A percentile compares a stretch with the other conserved stretches of the same genome.
Conservation (phyloP, 2,888 invertebrate genomes). For the Aspidiotus rigidus region DNA sequence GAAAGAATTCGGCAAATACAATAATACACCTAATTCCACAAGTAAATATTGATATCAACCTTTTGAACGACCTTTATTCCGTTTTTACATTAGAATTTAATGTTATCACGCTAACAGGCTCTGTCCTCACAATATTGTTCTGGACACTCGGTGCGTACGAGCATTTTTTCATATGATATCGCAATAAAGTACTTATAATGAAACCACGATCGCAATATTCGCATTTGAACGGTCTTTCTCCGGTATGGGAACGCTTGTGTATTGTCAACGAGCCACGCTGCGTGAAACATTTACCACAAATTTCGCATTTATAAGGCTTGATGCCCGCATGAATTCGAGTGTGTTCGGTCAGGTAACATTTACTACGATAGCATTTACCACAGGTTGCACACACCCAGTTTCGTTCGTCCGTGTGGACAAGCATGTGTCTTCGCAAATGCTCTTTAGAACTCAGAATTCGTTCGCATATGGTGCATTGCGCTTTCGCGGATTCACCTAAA, state of each 20-base stretch:
- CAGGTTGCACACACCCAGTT: conserved; percentile 36
- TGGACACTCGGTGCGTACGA: too few species aligned
- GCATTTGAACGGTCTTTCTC: conserved; percentile 35
- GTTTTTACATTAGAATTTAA: too few species aligned
- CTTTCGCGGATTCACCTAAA: conserved; percentile 33
- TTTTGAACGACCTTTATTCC: too few species aligned
- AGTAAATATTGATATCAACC: too few species aligned
- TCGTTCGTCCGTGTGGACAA: conserved; percentile 35
- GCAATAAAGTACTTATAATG: conserved; percentile 34
- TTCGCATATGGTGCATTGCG: conserved; percentile 34
- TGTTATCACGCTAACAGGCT: too few species aligned
- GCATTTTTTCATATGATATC: conserved; percentile 35
- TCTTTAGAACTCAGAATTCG: conserved; percentile 35
- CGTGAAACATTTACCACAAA: conserved; percentile 36
- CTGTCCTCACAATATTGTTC: too few species aligned
- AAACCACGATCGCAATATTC: conserved; percentile 35
- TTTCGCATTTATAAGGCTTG: conserved; percentile 35
- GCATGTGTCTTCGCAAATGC: conserved; percentile 35
- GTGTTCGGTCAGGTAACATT: conserved; percentile 35
- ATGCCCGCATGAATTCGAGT: conserved; percentile 36
- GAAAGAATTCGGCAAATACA: too few species aligned
- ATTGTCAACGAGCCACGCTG: conserved; percentile 35
- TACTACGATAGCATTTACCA: conserved; percentile 36
- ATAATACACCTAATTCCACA: too few species aligned
- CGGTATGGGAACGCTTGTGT: conserved; percentile 36